Conservation (phyloP, 2,888 invertebrate genomes). For the Noctua comes region DNA sequence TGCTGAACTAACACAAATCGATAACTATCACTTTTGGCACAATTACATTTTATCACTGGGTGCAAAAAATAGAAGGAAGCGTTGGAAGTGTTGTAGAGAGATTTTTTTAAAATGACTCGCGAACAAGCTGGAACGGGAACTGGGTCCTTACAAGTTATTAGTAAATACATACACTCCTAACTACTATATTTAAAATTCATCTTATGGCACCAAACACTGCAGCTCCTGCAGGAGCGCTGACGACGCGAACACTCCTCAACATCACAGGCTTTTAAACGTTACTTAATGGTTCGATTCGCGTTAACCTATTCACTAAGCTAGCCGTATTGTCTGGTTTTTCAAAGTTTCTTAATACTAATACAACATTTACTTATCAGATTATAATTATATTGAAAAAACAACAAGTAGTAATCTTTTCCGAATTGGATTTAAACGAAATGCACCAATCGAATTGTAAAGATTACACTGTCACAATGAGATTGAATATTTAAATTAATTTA, state of each 20-base stretch:
- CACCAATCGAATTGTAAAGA: constrained; percentile 38
- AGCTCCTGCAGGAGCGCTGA: constrained; percentile 59
- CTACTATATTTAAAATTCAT: constrained; percentile 78
- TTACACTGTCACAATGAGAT: constrained; percentile 55
- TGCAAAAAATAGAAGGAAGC: constrained; percentile 54
- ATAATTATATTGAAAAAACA: constrained; percentile 57
- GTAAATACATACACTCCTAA: constrained; percentile 78
- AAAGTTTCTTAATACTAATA: constrained; percentile 66
- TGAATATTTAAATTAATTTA: constrained; percentile 36
- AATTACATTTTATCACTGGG: constrained; percentile 68
- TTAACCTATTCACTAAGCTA: constrained; percentile 70
- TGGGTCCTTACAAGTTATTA: constrained; percentile 67
- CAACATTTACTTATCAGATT: constrained; percentile 64
- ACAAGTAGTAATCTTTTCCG: constrained; percentile 49
- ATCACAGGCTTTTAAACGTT: constrained; percentile 57
- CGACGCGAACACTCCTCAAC: constrained; percentile 48
- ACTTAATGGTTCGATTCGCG: constrained; percentile 51
- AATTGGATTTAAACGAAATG: constrained; percentile 33
- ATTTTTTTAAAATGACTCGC: constrained; percentile 55
- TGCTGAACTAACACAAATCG: constrained; percentile 60
- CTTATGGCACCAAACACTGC: constrained; percentile 81
- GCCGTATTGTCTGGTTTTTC: constrained; percentile 69
- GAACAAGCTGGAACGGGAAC: constrained; percentile 62
- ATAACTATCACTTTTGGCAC: constrained; percentile 71
- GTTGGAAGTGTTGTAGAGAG: constrained; percentile 50